Percentiles rank a stretch among this genome's conserved stretches.
Evolutionary conservation across 2,113 vertebrate genomes (phyloP).

Genomic region (Ophiodon elongatus): DNA sequence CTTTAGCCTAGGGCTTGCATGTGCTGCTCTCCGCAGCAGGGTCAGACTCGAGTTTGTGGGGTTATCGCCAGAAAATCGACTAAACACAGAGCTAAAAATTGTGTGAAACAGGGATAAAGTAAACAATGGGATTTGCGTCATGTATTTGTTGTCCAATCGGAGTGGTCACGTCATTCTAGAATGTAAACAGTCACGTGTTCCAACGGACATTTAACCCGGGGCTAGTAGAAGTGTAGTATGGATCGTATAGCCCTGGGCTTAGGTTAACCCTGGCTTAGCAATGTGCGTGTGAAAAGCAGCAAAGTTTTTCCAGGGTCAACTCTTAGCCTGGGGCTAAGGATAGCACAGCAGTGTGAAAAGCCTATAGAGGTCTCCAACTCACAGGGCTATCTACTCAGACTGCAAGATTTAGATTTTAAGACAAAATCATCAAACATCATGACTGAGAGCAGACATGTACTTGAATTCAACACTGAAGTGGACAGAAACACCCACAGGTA

Average conservation of each 20-base stretch:
- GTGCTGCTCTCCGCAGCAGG: not conserved
- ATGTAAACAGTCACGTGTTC: not conserved
- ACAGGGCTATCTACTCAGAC: not conserved
- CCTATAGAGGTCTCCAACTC: not conserved
- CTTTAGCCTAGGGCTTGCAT: not conserved
- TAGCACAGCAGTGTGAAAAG: not conserved
- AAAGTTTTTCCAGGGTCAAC: not conserved
- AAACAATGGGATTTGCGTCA: not conserved
- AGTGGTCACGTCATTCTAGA: not conserved
- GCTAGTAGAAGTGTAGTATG: not conserved
- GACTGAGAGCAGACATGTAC: slow-evolving; percentile 8
- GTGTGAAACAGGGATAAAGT: not conserved
- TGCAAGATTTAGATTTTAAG: slow-evolving; percentile 9
- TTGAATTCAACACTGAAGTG: not conserved
- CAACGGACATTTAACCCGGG: not conserved
- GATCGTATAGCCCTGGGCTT: not conserved
- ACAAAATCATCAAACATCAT: slow-evolving; percentile 14
- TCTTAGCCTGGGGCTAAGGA: not conserved
- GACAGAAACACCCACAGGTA: not conserved
- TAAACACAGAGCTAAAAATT: not conserved
- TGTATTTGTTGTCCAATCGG: not conserved
- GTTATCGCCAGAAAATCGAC: not conserved
- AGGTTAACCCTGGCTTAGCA: not conserved
- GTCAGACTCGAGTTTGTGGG: not conserved
- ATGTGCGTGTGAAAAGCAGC: not conserved